phyloP scores from a whole-genome alignment of 2,113 vertebrate genomes.

The Plecotus auritus region DNA sequence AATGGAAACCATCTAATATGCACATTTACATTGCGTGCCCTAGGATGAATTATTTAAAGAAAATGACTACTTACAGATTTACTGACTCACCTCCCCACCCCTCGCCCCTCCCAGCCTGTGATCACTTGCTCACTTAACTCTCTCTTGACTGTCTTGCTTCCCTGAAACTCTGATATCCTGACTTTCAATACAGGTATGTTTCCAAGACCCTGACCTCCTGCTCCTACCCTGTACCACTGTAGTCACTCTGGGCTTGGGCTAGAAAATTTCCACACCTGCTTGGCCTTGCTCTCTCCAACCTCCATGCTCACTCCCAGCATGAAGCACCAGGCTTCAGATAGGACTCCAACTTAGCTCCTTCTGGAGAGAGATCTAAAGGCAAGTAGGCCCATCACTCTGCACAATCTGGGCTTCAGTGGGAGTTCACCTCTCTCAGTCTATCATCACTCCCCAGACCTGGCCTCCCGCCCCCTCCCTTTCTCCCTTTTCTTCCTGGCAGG shows the following conservation, averaged over 20 bases:
- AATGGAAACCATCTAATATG: neutral
- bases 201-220: neutral
- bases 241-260: neutral
- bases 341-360: neutral
- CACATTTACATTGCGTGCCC: neutral
- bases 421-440: neutral
- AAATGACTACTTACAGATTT: neutral
- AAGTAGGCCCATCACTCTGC: neutral
- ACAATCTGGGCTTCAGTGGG: neutral
- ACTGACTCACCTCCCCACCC: neutral
- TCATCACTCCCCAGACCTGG: neutral
- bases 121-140: neutral
- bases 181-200: neutral
- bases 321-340: neutral
- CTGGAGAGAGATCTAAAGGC: neutral
- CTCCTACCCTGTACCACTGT: neutral
- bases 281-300: too few relatives aligned
- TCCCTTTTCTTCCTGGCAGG: neutral
- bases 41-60: neutral
- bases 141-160: neutral
- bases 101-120: fast-evolving
- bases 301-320: too few relatives aligned
- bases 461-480: too few relatives aligned
- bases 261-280: neutral
- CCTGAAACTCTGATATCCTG: neutral